Evolutionary conservation across 2,113 vertebrate genomes (phyloP).

Genomic region (Fregata magnificens): DNA sequence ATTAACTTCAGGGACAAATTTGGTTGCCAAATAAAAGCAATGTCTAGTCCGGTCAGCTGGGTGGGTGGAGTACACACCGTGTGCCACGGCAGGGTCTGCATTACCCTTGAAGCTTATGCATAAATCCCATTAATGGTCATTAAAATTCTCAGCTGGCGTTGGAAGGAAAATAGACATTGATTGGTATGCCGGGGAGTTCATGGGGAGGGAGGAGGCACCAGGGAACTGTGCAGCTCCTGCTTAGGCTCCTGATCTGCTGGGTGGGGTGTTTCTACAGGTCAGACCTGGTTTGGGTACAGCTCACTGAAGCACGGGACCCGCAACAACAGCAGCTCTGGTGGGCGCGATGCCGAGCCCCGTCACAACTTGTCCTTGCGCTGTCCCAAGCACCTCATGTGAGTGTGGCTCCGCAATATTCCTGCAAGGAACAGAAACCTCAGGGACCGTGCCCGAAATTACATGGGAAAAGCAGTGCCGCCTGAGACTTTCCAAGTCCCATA

Average conservation of each 20-base stretch:
- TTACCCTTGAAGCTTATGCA: neutral
- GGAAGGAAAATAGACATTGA: neutral
- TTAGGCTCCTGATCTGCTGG: accelerated
- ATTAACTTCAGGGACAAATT: neutral
- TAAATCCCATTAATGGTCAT: neutral
- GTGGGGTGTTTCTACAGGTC: neutral
- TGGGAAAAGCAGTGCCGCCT: neutral
- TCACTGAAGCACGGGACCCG: neutral
- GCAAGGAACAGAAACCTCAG: neutral
- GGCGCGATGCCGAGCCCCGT: accelerated
- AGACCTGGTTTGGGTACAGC: neutral
- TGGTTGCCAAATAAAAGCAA: neutral
- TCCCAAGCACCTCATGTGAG: neutral
- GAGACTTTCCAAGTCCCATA: neutral
- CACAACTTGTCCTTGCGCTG: neutral
- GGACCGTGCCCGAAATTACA: neutral
- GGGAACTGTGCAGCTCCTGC: neutral
- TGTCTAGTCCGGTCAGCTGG: accelerated
- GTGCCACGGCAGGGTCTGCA: neutral
- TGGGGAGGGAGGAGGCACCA: neutral
- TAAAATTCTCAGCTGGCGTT: neutral
- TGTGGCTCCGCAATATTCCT: accelerated
- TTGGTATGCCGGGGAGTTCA: neutral
- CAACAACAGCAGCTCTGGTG: accelerated
- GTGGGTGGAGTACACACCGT: neutral